These are phyloP conservation scores for Pao palembangensis DNA, from an alignment of 2,113 vertebrate species.

Conservation along the genomic window DNA sequence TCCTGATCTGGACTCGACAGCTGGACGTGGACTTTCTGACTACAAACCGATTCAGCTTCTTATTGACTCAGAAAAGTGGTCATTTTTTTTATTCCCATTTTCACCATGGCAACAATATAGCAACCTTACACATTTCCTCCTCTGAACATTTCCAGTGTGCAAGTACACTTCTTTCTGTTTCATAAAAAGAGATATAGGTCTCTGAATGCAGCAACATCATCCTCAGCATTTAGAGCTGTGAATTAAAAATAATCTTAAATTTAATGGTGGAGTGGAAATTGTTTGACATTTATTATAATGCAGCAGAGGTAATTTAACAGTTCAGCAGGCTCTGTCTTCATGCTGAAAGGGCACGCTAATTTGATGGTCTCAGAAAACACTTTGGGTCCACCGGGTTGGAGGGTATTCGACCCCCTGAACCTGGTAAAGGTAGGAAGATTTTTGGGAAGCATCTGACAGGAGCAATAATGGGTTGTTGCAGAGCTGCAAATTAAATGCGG, in stretches of 20 bases:
- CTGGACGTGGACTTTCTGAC: slow-evolving; percentile 2
- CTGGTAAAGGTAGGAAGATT: slow-evolving; percentile 19
- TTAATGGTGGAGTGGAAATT: slow-evolving; percentile 14
- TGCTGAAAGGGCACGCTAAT: slow-evolving; percentile 58
- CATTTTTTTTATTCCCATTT: slow-evolving; percentile 2
- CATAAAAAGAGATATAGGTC: too few species aligned
- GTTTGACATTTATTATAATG: slow-evolving; percentile 35
- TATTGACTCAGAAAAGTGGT: neutral
- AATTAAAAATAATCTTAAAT: slow-evolving; percentile 12
- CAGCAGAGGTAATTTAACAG: slow-evolving; percentile 69
- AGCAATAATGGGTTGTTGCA: slow-evolving; percentile 29
- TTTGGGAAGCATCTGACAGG: slow-evolving; percentile 1
- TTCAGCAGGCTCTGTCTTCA: slow-evolving; percentile 65
- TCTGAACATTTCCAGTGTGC: neutral
- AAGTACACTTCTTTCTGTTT: neutral
- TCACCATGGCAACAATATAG: neutral
- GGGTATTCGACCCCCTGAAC: slow-evolving; percentile 25
- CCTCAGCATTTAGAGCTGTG: too few species aligned
- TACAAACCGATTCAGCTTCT: neutral
- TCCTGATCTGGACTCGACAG: slow-evolving; percentile 36
- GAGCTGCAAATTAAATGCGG: slow-evolving; percentile 21
- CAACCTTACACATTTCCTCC: neutral
- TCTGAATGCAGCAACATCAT: too few species aligned
- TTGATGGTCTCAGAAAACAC: slow-evolving; percentile 57
- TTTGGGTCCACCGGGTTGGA: slow-evolving; percentile 43